Evolutionary conservation across 2,888 invertebrate genomes (phyloP).

Genomic region (Hypomecis atomaria): DNA sequence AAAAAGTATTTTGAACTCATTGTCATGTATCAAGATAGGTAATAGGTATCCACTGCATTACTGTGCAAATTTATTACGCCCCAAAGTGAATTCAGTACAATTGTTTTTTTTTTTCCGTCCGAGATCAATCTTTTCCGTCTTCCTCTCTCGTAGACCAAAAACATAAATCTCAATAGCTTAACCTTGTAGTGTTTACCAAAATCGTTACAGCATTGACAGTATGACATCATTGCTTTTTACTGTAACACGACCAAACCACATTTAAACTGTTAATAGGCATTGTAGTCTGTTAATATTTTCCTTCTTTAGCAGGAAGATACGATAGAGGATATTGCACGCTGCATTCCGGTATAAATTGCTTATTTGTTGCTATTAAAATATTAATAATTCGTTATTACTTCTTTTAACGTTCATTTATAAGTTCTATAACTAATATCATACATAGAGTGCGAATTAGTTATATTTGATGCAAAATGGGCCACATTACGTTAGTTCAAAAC

Average conservation of each 20-base stretch:
- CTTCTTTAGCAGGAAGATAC: not conserved
- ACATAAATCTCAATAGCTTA: conserved; percentile 8
- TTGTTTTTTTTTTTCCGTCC: not conserved
- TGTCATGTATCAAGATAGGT: too few species aligned
- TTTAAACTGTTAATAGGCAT: not conserved
- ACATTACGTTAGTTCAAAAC: too few species aligned
- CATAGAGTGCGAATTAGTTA: too few species aligned
- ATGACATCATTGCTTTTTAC: conserved; percentile 19
- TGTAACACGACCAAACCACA: not conserved
- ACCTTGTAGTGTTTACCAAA: conserved; percentile 20
- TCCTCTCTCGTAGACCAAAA: conserved; percentile 12
- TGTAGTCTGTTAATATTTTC: conserved; percentile 6
- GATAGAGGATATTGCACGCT: not conserved
- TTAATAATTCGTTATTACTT: too few species aligned
- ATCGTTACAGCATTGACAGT: conserved; percentile 19
- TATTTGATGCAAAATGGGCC: too few species aligned
- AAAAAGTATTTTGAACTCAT: too few species aligned
- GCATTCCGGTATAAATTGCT: not conserved
- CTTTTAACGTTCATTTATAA: too few species aligned
- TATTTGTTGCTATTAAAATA: not conserved
- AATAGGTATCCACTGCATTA: too few species aligned
- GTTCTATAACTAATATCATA: too few species aligned
- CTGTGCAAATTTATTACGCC: too few species aligned
- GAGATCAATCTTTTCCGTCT: not conserved
- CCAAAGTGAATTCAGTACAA: not conserved